A percentile compares a stretch with the other conserved stretches of the same genome.
Conservation (phyloP, 2,888 invertebrate genomes). For the Proisotoma minuta region DNA sequence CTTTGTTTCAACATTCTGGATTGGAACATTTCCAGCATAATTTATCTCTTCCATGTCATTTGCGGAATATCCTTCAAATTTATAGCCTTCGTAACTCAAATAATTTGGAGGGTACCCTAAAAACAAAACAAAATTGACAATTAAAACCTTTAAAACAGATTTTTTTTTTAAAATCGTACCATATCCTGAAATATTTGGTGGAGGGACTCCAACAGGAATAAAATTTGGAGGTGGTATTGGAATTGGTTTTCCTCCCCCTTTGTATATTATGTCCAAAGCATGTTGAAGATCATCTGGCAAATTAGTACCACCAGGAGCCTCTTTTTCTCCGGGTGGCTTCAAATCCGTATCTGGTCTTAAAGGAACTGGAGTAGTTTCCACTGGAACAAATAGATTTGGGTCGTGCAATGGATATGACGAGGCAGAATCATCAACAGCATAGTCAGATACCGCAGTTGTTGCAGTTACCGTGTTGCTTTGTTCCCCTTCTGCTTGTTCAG, state of each 20-base stretch:
- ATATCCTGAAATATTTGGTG: too few relatives aligned
- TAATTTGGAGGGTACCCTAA: slow-evolving; percentile 37
- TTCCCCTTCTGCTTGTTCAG: too few relatives aligned
- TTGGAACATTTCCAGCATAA: not conserved
- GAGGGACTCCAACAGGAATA: slow-evolving; percentile 27
- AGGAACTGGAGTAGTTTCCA: not conserved
- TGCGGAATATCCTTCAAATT: slow-evolving; percentile 28
- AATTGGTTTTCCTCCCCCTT: slow-evolving; percentile 22
- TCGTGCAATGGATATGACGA: too few relatives aligned
- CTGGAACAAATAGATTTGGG: not conserved
- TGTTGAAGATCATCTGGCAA: slow-evolving; percentile 41
- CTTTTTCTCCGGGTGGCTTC: slow-evolving; percentile 29
- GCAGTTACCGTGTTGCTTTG: too few relatives aligned
- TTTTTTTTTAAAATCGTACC: too few relatives aligned
- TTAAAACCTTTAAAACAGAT: too few relatives aligned
- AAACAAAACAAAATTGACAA: too few relatives aligned
- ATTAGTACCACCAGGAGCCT: slow-evolving; percentile 17
- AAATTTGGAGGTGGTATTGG: slow-evolving; percentile 17
- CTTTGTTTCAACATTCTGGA: not conserved
- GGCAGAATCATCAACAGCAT: not conserved
- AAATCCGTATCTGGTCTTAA: slow-evolving; percentile 5
- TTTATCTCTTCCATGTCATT: slow-evolving; percentile 8
- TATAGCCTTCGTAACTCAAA: slow-evolving; percentile 39
- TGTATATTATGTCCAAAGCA: slow-evolving; percentile 46
- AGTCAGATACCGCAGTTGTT: too few relatives aligned